These are phyloP conservation scores for Drosophila carrolli DNA, from an alignment of 1,140 invertebrate species.

Conservation along the genomic window DNA sequence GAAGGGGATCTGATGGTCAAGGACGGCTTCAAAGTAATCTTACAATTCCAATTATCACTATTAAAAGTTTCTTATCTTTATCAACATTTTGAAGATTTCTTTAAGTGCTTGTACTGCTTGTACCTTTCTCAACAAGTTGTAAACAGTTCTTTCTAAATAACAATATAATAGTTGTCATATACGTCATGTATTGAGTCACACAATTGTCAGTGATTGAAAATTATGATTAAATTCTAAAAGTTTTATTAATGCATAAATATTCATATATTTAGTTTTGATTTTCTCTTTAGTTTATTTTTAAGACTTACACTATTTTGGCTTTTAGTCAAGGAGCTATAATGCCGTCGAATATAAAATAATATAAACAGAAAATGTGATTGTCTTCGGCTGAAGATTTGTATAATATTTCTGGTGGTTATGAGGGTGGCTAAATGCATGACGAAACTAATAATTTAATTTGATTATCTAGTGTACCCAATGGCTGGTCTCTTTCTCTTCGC, in stretches of 20 bases:
- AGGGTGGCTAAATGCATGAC: conserved; percentile 24
- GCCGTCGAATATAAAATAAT: conserved; percentile 28
- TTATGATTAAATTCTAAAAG: not conserved
- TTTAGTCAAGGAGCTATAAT: conserved; percentile 3
- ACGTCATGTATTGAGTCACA: not conserved
- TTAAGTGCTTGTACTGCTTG: not conserved
- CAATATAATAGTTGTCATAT: not conserved
- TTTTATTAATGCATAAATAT: conserved; percentile 31
- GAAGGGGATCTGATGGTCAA: conserved; percentile 14
- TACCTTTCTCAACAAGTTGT: not conserved
- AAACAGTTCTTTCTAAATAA: not conserved
- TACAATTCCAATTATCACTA: not conserved
- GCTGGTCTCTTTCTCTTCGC: conserved; percentile 6
- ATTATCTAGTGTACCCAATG: conserved; percentile 18
- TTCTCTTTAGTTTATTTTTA: conserved; percentile 4
- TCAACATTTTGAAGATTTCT: conserved; percentile 8
- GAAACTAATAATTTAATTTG: conserved; percentile 1
- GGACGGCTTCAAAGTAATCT: not conserved
- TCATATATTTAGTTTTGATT: conserved; percentile 18
- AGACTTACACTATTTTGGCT: conserved; percentile 49
- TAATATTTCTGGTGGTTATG: conserved; percentile 13
- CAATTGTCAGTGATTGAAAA: too few species aligned
- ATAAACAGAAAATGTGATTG: conserved; percentile 5
- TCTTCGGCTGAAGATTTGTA: not conserved
- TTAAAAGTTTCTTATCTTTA: conserved; percentile 3